Conservation (phyloP, 1,140 invertebrate species). For the Ptiloglossa arizonensis region DNA sequence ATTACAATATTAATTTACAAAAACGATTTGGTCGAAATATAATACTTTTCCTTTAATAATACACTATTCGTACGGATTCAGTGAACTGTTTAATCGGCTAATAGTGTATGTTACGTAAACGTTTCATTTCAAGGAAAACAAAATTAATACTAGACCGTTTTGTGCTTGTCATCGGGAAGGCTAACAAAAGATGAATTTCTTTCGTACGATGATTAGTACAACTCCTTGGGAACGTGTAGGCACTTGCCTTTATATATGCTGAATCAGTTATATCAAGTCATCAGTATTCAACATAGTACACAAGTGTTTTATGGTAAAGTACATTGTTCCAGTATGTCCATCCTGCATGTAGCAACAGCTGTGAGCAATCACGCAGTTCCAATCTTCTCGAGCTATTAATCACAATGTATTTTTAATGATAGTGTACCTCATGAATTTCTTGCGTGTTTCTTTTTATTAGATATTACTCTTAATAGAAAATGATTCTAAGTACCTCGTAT, state of each 20-base stretch:
- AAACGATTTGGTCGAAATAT: slow-evolving; percentile 24
- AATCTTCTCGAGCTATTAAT: slow-evolving; percentile 18
- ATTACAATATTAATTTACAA: slow-evolving; percentile 20
- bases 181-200: slow-evolving; percentile 11
- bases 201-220: slow-evolving; percentile 10
- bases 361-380: slow-evolving; percentile 19
- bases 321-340: slow-evolving; percentile 23
- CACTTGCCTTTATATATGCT: slow-evolving; percentile 47
- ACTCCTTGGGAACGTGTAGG: slow-evolving; percentile 32
- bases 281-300: slow-evolving; percentile 38
- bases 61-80: neutral
- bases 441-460: neutral
- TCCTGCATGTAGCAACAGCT: neutral
- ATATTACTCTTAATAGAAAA: slow-evolving; percentile 3
- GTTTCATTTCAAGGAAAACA: slow-evolving; percentile 1
- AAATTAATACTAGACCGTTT: slow-evolving; percentile 24
- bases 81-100: neutral
- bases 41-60: slow-evolving; percentile 4
- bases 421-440: slow-evolving; percentile 24
- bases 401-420: slow-evolving; percentile 54
- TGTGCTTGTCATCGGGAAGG: slow-evolving; percentile 27
- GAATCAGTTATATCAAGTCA: slow-evolving; percentile 16
- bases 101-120: neutral
- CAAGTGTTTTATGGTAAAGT: slow-evolving; percentile 29
- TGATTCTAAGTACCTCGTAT: slow-evolving; percentile 42